These are phyloP conservation scores for Villa cingulata DNA, from an alignment of 2,888 invertebrate genomes.

Conservation along the genomic window DNA sequence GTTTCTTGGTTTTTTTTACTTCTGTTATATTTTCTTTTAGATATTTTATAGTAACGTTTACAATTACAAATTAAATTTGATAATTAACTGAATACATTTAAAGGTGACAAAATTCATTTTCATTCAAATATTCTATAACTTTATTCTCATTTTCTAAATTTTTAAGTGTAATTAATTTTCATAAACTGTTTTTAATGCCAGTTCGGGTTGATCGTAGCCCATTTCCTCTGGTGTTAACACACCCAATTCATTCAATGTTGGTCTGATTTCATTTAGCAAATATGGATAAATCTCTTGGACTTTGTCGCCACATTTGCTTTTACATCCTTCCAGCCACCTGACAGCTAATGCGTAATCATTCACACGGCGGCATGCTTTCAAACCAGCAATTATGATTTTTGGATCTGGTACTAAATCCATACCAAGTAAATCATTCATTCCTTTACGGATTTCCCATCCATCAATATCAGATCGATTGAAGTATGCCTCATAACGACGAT, in stretches of 20 bases:
- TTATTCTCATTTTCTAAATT: neutral
- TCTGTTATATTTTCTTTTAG: no score
- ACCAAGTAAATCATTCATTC: slow-evolving; percentile 75
- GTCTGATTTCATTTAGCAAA: slow-evolving; percentile 76
- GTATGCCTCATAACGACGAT: slow-evolving; percentile 65
- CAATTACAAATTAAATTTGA: no score
- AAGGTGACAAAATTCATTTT: no score
- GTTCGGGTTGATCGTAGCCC: slow-evolving; percentile 93
- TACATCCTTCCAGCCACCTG: slow-evolving; percentile 83
- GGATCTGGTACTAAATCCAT: slow-evolving; percentile 92
- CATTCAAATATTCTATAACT: no score
- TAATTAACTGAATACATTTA: neutral
- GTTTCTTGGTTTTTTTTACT: no score
- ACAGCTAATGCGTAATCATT: slow-evolving; percentile 90
- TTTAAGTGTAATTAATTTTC: slow-evolving; percentile 36
- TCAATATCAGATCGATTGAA: slow-evolving; percentile 82
- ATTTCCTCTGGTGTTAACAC: slow-evolving; percentile 89
- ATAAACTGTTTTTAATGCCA: slow-evolving; percentile 64
- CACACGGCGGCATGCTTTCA: slow-evolving; percentile 82
- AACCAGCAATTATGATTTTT: slow-evolving; percentile 68
- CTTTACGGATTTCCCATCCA: slow-evolving; percentile 88
- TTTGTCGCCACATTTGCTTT: slow-evolving; percentile 70
- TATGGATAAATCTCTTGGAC: slow-evolving; percentile 73
- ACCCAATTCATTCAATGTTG: slow-evolving; percentile 86
- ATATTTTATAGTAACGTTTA: no score